Evolutionary conservation across 2,888 invertebrate species (phyloP), one percentile per base, ranked within the genome.

Genomic region (Hemithea aestivaria): DNA sequence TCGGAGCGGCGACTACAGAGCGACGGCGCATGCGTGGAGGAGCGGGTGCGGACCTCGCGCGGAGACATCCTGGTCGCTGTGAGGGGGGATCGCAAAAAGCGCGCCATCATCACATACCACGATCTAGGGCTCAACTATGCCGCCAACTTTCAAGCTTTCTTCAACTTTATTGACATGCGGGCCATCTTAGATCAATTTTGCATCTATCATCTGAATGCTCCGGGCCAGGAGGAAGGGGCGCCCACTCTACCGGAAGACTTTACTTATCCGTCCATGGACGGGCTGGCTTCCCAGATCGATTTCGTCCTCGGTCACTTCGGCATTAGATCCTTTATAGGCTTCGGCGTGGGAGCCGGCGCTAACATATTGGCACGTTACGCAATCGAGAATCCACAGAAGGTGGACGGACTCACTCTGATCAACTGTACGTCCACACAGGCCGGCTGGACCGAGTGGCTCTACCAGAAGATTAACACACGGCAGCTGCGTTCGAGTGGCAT

Each of bases 401-500:
- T 98, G 26, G 95, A 96, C 60, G 98, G 96, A 5, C 87, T 99
- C 47, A 94, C 96, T 64, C 89, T 99, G 58, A 92, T 99, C 59
- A 99, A 99, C 77, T 96, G 97, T 70, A 93, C 95, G 6, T 96
- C 97, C 11, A 96, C 96, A 43, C 94, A 94, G 68, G 94, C 98
- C 8, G 98, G 99, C 8, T 99, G 99, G 99, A 96, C 98, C 50
- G 99, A 99, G 80, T 99, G 99, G 99, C 96, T 97, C 26, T 99
- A 99, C 76, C 98, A 99, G 85, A 99, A 99, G 88, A 91, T 98
- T 63, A 97, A 97, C 75, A 93, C 95, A 6, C 90, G 96, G 56
- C 94, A 96, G 82, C 88, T 97, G 51, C 90, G 95, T 54, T 93
- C 94, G 10, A 95, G 93, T 68, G 96, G 96, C 34, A 96, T 96